phyloP scores from a whole-genome alignment of 2,113 vertebrate species.

The Sceloporus undulatus region DNA sequence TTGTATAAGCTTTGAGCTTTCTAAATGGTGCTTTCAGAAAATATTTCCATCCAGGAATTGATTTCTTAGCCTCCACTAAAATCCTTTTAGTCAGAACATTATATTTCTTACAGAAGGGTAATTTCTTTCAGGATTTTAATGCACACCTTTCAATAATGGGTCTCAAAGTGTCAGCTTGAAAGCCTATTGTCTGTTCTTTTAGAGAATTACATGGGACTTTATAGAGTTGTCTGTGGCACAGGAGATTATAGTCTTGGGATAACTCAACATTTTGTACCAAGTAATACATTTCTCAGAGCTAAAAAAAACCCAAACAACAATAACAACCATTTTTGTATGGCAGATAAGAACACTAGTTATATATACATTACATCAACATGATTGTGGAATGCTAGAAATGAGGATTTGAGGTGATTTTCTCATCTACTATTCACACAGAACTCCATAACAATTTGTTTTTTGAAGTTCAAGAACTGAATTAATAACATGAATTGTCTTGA shows the following conservation, averaged over 20 bases:
- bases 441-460: slow-evolving; percentile 62
- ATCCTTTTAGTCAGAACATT: slow-evolving; percentile 41
- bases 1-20: not conserved
- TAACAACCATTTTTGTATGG: slow-evolving; percentile 58
- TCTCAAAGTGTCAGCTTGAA: slow-evolving; percentile 64
- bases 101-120: slow-evolving; percentile 62
- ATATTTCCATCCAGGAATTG: slow-evolving; percentile 29
- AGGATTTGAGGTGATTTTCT: slow-evolving; percentile 73
- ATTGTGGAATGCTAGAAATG: slow-evolving; percentile 61
- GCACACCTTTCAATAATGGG: slow-evolving; percentile 67
- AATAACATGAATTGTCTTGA: slow-evolving; percentile 70
- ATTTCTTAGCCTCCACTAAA: slow-evolving; percentile 44
- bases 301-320: slow-evolving; percentile 47
- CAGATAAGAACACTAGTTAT: slow-evolving; percentile 17
- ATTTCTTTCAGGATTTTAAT: slow-evolving; percentile 67
- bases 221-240: slow-evolving; percentile 58
- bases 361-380: slow-evolving; percentile 59
- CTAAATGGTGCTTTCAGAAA: slow-evolving; percentile 44
- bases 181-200: slow-evolving; percentile 63
- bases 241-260: slow-evolving; percentile 63
- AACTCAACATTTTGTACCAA: slow-evolving; percentile 53
- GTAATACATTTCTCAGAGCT: slow-evolving; percentile 34
- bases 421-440: slow-evolving; percentile 75
- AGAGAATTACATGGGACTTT: slow-evolving; percentile 65
- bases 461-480: slow-evolving; percentile 59